These are phyloP conservation scores for Pelmatolapia mariae DNA, from an alignment of 2,113 vertebrate genomes.

Conservation along the genomic window DNA sequence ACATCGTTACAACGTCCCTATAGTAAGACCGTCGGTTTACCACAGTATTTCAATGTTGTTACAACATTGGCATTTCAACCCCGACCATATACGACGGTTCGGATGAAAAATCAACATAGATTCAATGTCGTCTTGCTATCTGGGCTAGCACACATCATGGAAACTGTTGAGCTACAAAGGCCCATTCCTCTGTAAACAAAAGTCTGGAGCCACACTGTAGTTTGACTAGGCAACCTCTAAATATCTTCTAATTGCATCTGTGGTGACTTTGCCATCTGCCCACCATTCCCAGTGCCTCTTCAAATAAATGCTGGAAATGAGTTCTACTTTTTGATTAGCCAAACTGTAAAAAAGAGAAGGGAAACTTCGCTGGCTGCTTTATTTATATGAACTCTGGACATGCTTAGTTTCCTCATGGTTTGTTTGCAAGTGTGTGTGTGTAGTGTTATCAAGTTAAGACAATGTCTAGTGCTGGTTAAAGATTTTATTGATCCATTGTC, in stretches of 20 bases:
- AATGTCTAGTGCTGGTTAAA: constrained; percentile 2
- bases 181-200: neutral
- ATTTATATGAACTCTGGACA: constrained; percentile 32
- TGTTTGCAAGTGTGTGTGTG: neutral
- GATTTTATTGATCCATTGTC: neutral
- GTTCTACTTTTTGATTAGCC: constrained; percentile 41
- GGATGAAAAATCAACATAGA: too few species aligned
- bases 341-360: constrained; percentile 23
- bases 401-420: constrained; percentile 25
- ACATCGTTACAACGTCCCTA: too few species aligned
- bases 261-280: constrained; percentile 53
- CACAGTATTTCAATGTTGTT: too few species aligned
- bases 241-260: constrained; percentile 35
- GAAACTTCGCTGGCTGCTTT: constrained; percentile 1
- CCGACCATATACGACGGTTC: too few species aligned
- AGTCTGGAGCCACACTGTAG: constrained; percentile 8
- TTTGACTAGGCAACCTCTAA: constrained; percentile 6
- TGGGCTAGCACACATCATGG: neutral
- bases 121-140: too few species aligned
- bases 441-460: constrained; percentile 31
- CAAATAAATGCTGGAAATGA: constrained; percentile 46
- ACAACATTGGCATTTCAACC: too few species aligned
- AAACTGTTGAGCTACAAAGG: neutral
- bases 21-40: too few species aligned
- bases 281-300: constrained; percentile 37